A percentile compares a stretch with the other conserved stretches of the same genome.
These are phyloP conservation scores for Meriones unguiculatus DNA, from an alignment of 2,113 vertebrate genomes.

Conservation along the genomic window DNA sequence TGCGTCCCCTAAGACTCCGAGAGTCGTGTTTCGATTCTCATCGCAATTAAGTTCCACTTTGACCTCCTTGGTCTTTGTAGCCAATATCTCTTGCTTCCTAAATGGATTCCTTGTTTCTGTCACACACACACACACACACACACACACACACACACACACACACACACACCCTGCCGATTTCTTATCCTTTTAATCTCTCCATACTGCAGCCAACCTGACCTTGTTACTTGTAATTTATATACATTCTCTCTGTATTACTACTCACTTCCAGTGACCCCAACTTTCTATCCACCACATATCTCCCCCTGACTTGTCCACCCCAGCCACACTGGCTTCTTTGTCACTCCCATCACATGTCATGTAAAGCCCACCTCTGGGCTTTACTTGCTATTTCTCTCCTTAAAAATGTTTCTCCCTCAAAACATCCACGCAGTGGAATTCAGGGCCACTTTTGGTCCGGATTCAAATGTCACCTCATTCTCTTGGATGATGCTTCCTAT, in stretches of 20 bases:
- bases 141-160: too few relatives aligned
- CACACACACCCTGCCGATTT: neutral
- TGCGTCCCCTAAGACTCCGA: neutral
- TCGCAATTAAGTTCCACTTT: neutral
- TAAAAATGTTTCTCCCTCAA: neutral
- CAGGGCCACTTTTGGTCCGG: neutral
- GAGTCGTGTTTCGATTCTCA: too few relatives aligned
- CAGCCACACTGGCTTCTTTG: neutral
- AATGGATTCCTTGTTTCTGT: neutral
- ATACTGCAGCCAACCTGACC: neutral
- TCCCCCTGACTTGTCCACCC: neutral
- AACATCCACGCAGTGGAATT: neutral
- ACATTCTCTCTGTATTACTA: neutral
- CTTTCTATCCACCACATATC: neutral
- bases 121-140: too few relatives aligned
- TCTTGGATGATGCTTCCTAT: neutral
- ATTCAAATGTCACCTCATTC: neutral
- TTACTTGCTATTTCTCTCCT: neutral
- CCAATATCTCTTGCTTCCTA: neutral
- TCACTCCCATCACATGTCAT: neutral
- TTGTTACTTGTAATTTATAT: neutral
- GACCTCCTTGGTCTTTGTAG: neutral
- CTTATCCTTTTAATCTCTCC: neutral
- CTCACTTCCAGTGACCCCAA: too few relatives aligned
- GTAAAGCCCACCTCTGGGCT: neutral